phyloP scores from a whole-genome alignment of 2,113 vertebrate genomes.

The Pseudopodoces humilis region DNA sequence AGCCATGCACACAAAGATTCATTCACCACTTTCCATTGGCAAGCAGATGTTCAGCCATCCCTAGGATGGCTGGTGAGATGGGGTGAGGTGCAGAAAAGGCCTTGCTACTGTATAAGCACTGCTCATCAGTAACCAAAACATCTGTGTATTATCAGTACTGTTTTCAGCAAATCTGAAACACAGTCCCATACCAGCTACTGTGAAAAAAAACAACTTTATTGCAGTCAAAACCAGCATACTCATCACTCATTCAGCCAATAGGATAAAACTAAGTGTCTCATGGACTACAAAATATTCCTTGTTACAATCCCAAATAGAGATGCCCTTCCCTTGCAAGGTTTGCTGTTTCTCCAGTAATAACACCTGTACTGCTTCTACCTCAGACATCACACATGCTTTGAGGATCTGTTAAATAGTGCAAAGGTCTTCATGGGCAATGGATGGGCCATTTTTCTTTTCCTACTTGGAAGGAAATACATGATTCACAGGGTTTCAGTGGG shows the following conservation, averaged over 20 bases:
- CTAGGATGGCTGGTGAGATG: not conserved
- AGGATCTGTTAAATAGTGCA: not conserved
- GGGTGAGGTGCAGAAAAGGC: not conserved
- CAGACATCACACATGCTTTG: not conserved
- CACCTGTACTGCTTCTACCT: not conserved
- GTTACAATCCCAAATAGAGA: not conserved
- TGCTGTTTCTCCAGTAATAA: not conserved
- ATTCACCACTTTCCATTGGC: not conserved
- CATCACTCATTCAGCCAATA: not conserved
- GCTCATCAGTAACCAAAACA: not conserved
- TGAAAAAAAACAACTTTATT: not conserved
- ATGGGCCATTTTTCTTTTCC: not conserved
- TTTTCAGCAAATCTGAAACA: not conserved
- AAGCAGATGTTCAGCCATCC: not conserved
- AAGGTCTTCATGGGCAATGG: not conserved
- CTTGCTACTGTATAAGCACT: not conserved
- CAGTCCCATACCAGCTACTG: not conserved
- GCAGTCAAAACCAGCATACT: not conserved
- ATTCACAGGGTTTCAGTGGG: not conserved
- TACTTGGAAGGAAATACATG: not conserved
- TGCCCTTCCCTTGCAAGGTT: not conserved
- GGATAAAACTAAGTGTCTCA: not conserved
- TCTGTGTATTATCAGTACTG: not conserved
- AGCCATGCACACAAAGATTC: not conserved
- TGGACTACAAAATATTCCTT: not conserved